Evolutionary conservation across 2,888 invertebrate species (phyloP), one percentile per base, ranked within the genome.

Genomic region (Hemaris fuciformis): DNA sequence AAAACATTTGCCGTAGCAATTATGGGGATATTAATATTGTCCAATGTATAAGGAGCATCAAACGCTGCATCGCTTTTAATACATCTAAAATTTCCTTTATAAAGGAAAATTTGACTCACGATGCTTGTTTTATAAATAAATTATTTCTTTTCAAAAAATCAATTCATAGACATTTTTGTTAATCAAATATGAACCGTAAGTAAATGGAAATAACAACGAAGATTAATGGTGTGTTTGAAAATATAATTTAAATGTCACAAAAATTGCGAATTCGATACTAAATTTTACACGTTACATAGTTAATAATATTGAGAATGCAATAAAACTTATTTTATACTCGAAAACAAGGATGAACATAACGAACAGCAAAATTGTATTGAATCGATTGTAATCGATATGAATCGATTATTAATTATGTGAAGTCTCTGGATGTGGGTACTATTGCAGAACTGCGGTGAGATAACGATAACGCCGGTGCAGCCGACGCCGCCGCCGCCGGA

Each of bases 391-490:
- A 59, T 46, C 43, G 43, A 43, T 43, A 45, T 34, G 0, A 22
- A 46, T 25, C 48, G 5, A 15, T 25, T 48, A 7, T 4, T 48
- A 27, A 6, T 15, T 27, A 25, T 8, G 8, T 31, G 53, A 31
- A 46, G 7, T 53, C 27, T 15, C 0, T 31, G 10, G 15, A 31
- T 15, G n/a, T 62, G n/a, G n/a, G n/a, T n/a, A n/a, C n/a, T n/a
- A 68, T 81, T 85, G 63, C 88, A 93, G 93, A 93, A 93, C 71
- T 93, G 93, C 69, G 94, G 93, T 43, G 94, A 94, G 81, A 94
- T 94, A 66, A 94, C 94, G 18, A 94, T 94, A 66, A 94, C 94
- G 10, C 94, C 94, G 56, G 94, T 94, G 64, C 91, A 91, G 79
- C 91, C 92, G 4, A 81, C 88, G 59, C 86, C 86, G 64, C 81